These are phyloP conservation scores for Cactoblastis cactorum DNA, from an alignment of 2,888 invertebrate genomes.

Conservation along the genomic window DNA sequence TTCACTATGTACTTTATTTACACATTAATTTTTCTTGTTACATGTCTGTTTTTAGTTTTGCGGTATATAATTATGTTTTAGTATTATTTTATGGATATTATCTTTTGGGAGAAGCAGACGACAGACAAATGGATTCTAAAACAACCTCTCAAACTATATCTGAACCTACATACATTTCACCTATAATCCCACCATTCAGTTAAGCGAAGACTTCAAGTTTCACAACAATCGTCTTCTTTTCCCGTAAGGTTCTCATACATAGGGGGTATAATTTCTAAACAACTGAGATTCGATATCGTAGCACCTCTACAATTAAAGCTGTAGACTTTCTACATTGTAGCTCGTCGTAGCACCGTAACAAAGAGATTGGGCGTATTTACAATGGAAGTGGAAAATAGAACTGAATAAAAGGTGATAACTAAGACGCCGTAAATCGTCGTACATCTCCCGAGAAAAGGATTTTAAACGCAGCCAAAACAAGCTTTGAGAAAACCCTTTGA, in stretches of 20 bases:
- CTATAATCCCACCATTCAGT: no score
- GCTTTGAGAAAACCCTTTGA: background rate
- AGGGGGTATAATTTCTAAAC: no score
- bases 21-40: constrained; percentile 37
- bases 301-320: background rate
- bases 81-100: background rate
- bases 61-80: no score
- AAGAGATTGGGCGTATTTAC: constrained; percentile 19
- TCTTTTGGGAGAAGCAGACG: no score
- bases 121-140: no score
- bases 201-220: no score
- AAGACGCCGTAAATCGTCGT: constrained; percentile 23
- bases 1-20: constrained; percentile 50
- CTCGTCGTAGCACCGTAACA: constrained; percentile 7
- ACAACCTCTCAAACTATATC: no score
- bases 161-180: no score
- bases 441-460: constrained; percentile 22
- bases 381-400: constrained; percentile 18
- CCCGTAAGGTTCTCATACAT: no score
- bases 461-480: constrained; percentile 1
- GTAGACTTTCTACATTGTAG: constrained; percentile 3
- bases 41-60: background rate
- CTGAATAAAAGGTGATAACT: constrained; percentile 22
- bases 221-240: no score
- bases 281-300: no score